Percentiles rank a stretch among this genome's conserved stretches.
Conservation (phyloP, 2,113 vertebrate genomes). For the Mungos mungo region DNA sequence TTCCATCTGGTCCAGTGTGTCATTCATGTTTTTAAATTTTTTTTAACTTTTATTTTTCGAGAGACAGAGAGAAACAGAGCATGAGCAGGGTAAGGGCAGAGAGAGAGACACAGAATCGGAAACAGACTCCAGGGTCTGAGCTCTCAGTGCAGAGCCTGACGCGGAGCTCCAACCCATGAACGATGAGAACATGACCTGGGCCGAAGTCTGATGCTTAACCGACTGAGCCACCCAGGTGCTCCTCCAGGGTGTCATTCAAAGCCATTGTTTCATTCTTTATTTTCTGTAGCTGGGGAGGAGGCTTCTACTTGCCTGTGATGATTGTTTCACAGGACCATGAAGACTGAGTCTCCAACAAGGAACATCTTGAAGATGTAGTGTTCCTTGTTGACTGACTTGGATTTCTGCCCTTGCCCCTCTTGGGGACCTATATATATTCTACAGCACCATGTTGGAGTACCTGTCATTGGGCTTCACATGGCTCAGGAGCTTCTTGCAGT, state of each 20-base stretch:
- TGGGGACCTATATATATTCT: constrained; percentile 92
- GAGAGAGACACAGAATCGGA: too few species aligned
- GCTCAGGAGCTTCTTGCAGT: constrained; percentile 96
- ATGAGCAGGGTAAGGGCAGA: too few species aligned
- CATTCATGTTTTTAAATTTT: too few species aligned
- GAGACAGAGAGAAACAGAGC: too few species aligned
- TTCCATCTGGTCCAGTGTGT: not conserved
- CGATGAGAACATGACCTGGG: too few species aligned
- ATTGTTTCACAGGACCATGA: constrained; percentile 94
- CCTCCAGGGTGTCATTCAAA: not conserved
- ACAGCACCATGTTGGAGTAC: constrained; percentile 97
- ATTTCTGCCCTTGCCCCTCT: constrained; percentile 96
- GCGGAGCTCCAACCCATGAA: too few species aligned
- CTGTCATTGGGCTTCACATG: constrained; percentile 95
- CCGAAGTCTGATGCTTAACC: too few species aligned
- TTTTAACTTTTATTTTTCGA: too few species aligned
- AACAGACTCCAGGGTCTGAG: too few species aligned
- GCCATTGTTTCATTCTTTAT: not conserved
- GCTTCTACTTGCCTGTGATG: constrained; percentile 91
- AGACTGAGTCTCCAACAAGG: constrained; percentile 92
- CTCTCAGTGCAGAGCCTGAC: too few species aligned
- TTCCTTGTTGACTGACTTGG: constrained; percentile 95
- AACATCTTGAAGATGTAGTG: constrained; percentile 98
- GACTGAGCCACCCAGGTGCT: too few species aligned
- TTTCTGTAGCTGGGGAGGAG: not conserved